Base-by-base conservation (phyloP, 2,888 invertebrate species). In the Tortrix viridana region DNA sequence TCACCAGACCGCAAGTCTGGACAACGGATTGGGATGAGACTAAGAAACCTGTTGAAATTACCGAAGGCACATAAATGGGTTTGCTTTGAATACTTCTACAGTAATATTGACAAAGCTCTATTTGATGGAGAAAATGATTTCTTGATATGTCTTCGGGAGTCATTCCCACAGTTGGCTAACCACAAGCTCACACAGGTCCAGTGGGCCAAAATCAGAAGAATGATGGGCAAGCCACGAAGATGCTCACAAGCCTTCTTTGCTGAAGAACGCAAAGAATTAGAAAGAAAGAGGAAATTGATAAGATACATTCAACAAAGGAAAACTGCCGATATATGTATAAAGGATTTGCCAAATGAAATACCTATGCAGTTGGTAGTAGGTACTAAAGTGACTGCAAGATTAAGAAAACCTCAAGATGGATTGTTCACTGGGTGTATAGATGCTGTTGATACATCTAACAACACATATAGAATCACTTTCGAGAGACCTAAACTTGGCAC, bases 61-160 rank as follows among this genome's bases (percentile, higher is more conserved):
- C 99, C 99, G 0, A 99, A 99, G 92, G 99, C 99, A 4, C 98
- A 99, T 83, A 98, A 98, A 88, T 99, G 99, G 98, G 99, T 99
- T 7, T 99, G 98, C 85, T 99, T 98, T 87, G 99, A 99, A 86
- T 99, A 98, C 96, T 99, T 99, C 89, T 99, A 99, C 87, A 99
- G 99, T 72, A 99, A 98, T 79, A 96, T 99, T 74, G 99, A 99
- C 82, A 96, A 96, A 80, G 96, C 97, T 38, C 91, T 99, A 41
- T 99, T 99, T 88, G 95, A 97, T 71, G 98, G 97, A 41, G 98
- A 98, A 80, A 99, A 99, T 89, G 99, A 99, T 89, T 99, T 99
- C 81, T 96, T 96, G 87, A 96, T 97, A 69, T 98, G 98, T 81
- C 90, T 99, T 43, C 95, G 95, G 79, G 99, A 99, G 86, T 96